phyloP scores from a whole-genome alignment of 2,888 invertebrate species.

The Drosophila fungiperda region DNA sequence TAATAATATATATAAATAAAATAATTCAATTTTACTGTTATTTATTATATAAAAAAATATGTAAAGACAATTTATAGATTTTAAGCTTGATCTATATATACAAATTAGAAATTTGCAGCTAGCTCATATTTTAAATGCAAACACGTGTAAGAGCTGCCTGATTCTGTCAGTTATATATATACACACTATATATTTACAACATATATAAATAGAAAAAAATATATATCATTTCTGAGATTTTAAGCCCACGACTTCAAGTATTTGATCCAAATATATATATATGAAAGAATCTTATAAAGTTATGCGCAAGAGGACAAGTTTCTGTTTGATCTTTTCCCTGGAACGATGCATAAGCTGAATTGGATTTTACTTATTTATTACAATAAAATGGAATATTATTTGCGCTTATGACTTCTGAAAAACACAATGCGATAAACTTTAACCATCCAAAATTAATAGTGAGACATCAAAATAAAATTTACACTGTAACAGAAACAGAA shows the following conservation, averaged over 20 bases:
- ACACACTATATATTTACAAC: conserved; percentile 5
- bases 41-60: not conserved
- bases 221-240: not conserved
- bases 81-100: not conserved
- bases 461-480: conserved; percentile 5
- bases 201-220: not conserved
- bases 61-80: not conserved
- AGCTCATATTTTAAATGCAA: not conserved
- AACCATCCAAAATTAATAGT: conserved; percentile 38
- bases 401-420: conserved; percentile 48
- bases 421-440: conserved; percentile 56
- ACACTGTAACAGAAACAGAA: not conserved
- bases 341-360: conserved; percentile 27
- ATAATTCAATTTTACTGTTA: conserved; percentile 3
- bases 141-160: not conserved
- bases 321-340: not conserved
- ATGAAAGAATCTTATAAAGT: not conserved
- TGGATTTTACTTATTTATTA: conserved; percentile 54
- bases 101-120: conserved; percentile 1
- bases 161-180: conserved; percentile 1
- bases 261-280: conserved; percentile 2
- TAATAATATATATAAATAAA: conserved; percentile 2
- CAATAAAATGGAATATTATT: conserved; percentile 60
- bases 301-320: not conserved
- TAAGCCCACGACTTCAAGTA: not conserved